Evolutionary conservation across 2,888 invertebrate genomes (phyloP), one percentile per base, ranked within the genome.

Genomic region (Linnaemya vulpina): DNA sequence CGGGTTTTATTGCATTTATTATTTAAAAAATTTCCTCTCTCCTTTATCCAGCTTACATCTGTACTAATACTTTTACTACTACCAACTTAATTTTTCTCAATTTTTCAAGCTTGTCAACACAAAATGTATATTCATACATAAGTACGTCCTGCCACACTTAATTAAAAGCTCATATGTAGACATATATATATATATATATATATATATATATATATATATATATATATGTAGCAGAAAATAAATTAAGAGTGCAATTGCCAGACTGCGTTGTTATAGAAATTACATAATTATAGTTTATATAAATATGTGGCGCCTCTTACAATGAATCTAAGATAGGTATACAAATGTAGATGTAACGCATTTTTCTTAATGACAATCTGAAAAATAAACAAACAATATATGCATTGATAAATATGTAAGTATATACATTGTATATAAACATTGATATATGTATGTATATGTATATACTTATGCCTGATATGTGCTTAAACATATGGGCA

Each of bases 131-230:
- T 63, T 78, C 68, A 77, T 77, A 73, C 55, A 67, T n/a, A n/a
- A n/a, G n/a, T n/a, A n/a, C n/a, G n/a, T 82, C 46, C 51, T 73
- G 79, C 76, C 79, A 65, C 71, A 80, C 58, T 83, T 83, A 79
- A 84, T 84, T 84, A 84, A 84, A 76, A 84, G 58, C 71, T 71
- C 71, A 76, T 84, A 51, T 62, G 30, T 70, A 62, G 17, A 22
- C 20, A 62, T 15, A n/a, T n/a, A 30, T 20, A 38, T 60, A 30
- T 60, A 43, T 30, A 20, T 60, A n/a, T 30, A 49, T 46, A 22
- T 51, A 4, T 62, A 43, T 20, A 11, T 49, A 60, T 38, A 20
- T 15, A 4, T 60, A 20, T 38, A n/a, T 8, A 30, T 58, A 30
- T 35, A 5, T 5, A 46, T 43, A 38, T 53, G 15, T 22, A 63